phyloP scores from a whole-genome alignment of 1,140 invertebrate genomes.

The Sarcophaga peregrina region DNA sequence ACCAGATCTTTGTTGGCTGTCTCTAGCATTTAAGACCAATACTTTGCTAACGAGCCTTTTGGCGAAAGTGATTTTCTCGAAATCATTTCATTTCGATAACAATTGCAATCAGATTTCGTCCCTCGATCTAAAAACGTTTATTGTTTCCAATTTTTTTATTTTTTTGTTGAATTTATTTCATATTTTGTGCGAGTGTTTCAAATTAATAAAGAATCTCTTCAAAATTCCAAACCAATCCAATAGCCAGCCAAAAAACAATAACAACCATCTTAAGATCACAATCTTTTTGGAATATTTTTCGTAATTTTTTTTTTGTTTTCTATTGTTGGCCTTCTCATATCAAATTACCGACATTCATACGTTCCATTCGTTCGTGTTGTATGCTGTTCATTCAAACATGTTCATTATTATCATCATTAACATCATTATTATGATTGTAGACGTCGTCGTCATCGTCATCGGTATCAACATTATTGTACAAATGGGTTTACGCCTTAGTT shows the following conservation, averaged over 20 bases:
- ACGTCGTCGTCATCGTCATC: no score
- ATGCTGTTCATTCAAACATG: conserved; percentile 31
- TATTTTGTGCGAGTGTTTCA: neutral
- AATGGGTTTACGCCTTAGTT: conserved; percentile 40
- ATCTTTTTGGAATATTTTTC: no score
- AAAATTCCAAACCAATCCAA: neutral
- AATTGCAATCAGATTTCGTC: no score
- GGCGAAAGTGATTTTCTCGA: no score
- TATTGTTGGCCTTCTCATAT: conserved; percentile 5
- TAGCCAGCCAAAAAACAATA: neutral
- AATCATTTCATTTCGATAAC: no score
- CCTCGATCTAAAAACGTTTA: no score
- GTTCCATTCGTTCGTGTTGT: conserved; percentile 16
- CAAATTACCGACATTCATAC: conserved; percentile 29
- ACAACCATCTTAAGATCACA: no score
- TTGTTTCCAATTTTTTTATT: neutral
- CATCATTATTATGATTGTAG: no score
- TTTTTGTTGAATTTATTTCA: neutral
- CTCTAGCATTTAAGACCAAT: no score
- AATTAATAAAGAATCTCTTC: neutral
- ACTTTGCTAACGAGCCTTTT: no score
- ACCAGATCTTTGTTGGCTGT: no score
- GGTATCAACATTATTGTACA: neutral
- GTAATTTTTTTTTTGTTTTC: no score
- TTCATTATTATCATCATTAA: conserved; percentile 28